These are phyloP conservation scores for Babylonia areolata DNA, from an alignment of 1,140 invertebrate species.

Conservation along the genomic window DNA sequence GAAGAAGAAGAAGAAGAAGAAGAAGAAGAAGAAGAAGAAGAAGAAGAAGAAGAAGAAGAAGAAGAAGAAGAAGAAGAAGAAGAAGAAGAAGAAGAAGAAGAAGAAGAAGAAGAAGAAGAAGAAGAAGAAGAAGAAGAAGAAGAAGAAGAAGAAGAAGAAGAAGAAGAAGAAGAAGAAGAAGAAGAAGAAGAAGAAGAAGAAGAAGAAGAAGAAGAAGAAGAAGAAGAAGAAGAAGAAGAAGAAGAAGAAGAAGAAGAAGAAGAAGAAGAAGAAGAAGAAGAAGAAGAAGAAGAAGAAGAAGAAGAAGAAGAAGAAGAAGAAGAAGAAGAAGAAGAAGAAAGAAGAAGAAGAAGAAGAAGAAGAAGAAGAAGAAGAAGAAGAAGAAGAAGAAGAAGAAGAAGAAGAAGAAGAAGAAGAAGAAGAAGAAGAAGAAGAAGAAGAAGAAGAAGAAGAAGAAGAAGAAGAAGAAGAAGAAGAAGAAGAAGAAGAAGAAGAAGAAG, in stretches of 20 bases:
- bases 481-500: background rate
- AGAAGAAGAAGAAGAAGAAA: background rate
- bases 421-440: background rate
- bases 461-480: background rate
- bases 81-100: background rate
- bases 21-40: too few relatives aligned
- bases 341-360: background rate
- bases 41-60: slow-evolving; percentile 9
- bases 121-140: background rate
- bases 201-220: background rate
- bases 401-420: background rate
- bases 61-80: slow-evolving; percentile 1
- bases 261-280: too few relatives aligned
- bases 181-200: slow-evolving; percentile 8
- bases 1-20: too few relatives aligned
- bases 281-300: too few relatives aligned
- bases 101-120: background rate
- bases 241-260: background rate
- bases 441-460: background rate
- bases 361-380: background rate
- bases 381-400: background rate
- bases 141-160: background rate
- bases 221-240: background rate
- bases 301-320: too few relatives aligned
- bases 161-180: background rate